Evolutionary conservation across 1,140 invertebrate genomes (phyloP), one percentile per base, ranked within the genome.

Genomic region (Monomorium pharaonis): DNA sequence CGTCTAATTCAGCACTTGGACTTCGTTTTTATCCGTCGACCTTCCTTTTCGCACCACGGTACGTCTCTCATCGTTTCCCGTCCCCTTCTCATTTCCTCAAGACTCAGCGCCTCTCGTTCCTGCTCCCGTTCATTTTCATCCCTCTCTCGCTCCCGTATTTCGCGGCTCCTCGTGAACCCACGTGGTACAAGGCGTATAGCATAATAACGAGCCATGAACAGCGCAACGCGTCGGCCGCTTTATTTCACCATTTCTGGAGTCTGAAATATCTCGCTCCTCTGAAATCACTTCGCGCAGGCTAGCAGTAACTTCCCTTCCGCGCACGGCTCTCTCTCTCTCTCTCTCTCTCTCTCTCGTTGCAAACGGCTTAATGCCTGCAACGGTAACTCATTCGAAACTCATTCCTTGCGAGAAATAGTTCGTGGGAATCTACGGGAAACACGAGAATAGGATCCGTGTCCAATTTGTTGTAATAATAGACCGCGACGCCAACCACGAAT

Each of bases 201-300:
- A 89, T 89, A 89, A 89, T 88, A 88, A 89, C 87, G 88, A 89
- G 88, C 84, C 87, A 86, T 89, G 84, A 89, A 89, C 88, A 76
- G 88, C 69, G 72, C 87, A 89, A 86, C 88, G 80, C 88, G 87
- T 60, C 86, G 84, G 70, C 54, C 84, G 87, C 88, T 89, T 89
- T 89, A 89, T 89, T 89, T 89, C 88, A 86, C 84, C 76, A 76
- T 89, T 70, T 54, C 87, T 75, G 76, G 60, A 70, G 70, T 54
- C 84, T 89, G 87, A 86, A 89, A 89, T 89, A 89, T 89, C 87
- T 89, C 88, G 84, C 85, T 85, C 70, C 88, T 77, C 84, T 86
- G 88, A 89, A 89, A 89, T 89, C 88, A 89, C 87, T 89, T 89
- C 86, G 84, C 86, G 76, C 88, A 70, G 67, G 70, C 70, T 86